Evolutionary conservation across 2,113 vertebrate species (phyloP).

Genomic region (Nibea albiflora): DNA sequence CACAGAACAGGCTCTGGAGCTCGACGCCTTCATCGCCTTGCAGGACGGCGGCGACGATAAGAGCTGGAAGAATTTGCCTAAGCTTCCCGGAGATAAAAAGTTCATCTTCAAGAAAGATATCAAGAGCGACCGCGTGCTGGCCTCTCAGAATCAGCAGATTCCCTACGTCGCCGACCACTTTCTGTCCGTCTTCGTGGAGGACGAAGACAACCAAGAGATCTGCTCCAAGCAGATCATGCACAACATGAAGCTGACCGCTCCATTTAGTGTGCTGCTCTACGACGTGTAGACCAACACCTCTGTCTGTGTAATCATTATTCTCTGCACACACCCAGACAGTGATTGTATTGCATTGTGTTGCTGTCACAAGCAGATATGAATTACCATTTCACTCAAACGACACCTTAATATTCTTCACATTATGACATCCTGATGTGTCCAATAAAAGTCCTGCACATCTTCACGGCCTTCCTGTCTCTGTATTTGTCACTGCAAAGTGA

Average conservation of each 20-base stretch:
- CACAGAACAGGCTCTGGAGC: conserved; percentile 42
- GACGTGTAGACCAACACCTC: conserved; percentile 54
- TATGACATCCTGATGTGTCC: not conserved
- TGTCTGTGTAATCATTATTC: not conserved
- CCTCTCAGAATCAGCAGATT: conserved; percentile 58
- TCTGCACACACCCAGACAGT: not conserved
- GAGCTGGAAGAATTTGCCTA: not conserved
- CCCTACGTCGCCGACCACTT: conserved; percentile 32
- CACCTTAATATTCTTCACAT: too few relatives aligned
- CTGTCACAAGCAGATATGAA: not conserved
- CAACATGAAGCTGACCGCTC: conserved; percentile 51
- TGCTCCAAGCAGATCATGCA: conserved; percentile 63
- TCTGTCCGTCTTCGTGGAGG: conserved; percentile 75
- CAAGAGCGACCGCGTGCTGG: conserved; percentile 47
- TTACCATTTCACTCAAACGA: too few relatives aligned
- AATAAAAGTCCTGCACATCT: conserved; percentile 30
- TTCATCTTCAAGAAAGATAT: conserved; percentile 66
- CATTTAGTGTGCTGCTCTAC: conserved; percentile 60
- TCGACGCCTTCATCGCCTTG: conserved; percentile 64
- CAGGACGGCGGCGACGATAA: fast-evolving
- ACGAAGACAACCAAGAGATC: conserved; percentile 62
- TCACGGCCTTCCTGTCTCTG: not conserved
- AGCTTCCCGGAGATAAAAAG: conserved; percentile 22
- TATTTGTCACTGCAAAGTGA: conserved; percentile 30
- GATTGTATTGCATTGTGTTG: not conserved